Conservation (phyloP, 2,888 invertebrate species). For the Ptilodon capucinus region DNA sequence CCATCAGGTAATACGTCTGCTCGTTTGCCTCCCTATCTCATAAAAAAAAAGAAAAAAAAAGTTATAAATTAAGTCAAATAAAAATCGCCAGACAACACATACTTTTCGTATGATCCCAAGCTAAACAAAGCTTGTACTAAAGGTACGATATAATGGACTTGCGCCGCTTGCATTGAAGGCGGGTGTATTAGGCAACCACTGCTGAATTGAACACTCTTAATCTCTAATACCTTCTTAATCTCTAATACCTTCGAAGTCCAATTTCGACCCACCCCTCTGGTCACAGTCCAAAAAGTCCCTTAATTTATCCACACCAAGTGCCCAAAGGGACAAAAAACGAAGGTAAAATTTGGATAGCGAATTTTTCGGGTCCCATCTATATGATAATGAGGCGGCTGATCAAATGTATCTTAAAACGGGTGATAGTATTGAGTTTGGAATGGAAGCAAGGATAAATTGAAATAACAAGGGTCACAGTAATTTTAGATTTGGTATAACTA, state of each 20-base stretch:
- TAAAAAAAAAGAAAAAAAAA: no score
- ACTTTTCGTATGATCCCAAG: no score
- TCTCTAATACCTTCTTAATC: no score
- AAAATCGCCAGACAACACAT: no score
- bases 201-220: no score
- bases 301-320: conserved; percentile 56
- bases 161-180: no score
- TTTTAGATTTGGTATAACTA: neutral
- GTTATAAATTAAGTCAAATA: no score
- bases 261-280: conserved; percentile 45
- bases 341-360: conserved; percentile 55
- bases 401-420: conserved; percentile 64
- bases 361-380: conserved; percentile 59
- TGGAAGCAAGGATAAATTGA: conserved; percentile 45
- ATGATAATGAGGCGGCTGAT: conserved; percentile 63
- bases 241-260: conserved; percentile 41
- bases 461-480: conserved; percentile 40
- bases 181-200: no score
- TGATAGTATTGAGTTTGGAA: conserved; percentile 50
- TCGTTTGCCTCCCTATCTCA: no score
- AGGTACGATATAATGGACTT: no score
- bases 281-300: conserved; percentile 47
- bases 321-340: conserved; percentile 49
- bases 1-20: no score
- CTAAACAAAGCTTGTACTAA: no score